A percentile compares a stretch with the other conserved stretches of the same genome.
Evolutionary conservation across 2,888 invertebrate species (phyloP).

Genomic region (Tenthredo livida): DNA sequence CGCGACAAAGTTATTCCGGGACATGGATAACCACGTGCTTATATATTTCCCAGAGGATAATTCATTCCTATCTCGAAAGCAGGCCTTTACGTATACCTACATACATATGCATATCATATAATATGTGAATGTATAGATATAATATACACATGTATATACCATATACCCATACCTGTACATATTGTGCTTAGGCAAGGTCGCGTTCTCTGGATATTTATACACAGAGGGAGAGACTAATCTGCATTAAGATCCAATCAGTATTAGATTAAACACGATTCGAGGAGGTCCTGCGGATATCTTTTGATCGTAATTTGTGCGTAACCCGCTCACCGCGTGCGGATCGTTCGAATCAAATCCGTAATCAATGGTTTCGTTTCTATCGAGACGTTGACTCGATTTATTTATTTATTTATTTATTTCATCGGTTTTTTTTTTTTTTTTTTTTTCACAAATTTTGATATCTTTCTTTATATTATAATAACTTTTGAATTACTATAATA

Average conservation of each 20-base stretch:
- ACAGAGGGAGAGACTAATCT: constrained; percentile 57
- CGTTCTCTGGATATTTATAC: not conserved
- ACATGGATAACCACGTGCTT: constrained; percentile 16
- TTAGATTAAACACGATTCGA: constrained; percentile 13
- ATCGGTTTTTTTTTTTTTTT: too few relatives aligned
- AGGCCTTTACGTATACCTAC: not conserved
- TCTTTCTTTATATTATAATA: too few relatives aligned
- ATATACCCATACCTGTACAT: not conserved
- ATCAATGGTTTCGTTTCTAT: too few relatives aligned
- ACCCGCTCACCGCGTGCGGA: too few relatives aligned
- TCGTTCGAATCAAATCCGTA: not conserved
- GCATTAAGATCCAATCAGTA: constrained; percentile 66
- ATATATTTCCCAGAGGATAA: not conserved
- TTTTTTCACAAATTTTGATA: too few relatives aligned
- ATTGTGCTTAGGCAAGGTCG: not conserved
- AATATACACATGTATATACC: too few relatives aligned
- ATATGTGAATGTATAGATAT: too few relatives aligned
- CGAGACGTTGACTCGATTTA: too few relatives aligned
- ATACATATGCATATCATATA: too few relatives aligned
- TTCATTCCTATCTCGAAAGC: not conserved
- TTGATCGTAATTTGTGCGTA: not conserved
- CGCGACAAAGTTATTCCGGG: constrained; percentile 1
- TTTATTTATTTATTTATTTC: too few relatives aligned
- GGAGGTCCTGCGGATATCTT: not conserved
- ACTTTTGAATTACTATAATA: too few relatives aligned